Percentiles rank a stretch among this genome's conserved stretches.
Conservation (phyloP, 2,888 invertebrate genomes). For the Andrena bicolor region DNA sequence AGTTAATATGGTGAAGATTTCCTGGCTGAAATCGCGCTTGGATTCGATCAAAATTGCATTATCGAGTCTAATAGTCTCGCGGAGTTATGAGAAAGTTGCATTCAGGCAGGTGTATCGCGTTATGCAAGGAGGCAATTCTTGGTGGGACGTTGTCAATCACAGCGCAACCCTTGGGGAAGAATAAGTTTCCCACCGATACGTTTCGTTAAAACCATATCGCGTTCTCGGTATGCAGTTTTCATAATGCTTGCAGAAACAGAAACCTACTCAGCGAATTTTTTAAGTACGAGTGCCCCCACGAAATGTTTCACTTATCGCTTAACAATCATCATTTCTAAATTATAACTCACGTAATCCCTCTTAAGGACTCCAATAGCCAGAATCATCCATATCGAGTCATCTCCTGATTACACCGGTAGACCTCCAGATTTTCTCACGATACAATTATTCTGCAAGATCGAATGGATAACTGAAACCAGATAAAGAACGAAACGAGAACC, state of each 20-base stretch:
- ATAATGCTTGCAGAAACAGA: not conserved
- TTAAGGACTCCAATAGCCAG: not conserved
- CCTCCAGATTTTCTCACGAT: not conserved
- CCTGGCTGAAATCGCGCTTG: too few species aligned
- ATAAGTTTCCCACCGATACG: not conserved
- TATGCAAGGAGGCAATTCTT: conserved; percentile 3
- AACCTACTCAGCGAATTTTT: not conserved
- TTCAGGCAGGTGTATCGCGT: not conserved
- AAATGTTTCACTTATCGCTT: not conserved
- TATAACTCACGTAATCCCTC: not conserved
- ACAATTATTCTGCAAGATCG: not conserved
- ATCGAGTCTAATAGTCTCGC: too few species aligned
- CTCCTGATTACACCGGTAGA: not conserved
- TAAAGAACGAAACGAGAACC: not conserved
- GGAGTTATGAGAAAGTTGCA: not conserved
- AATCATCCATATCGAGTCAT: not conserved
- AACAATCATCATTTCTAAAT: not conserved
- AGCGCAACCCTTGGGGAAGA: not conserved
- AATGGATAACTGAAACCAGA: not conserved
- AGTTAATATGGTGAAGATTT: too few species aligned
- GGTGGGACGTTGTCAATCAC: not conserved
- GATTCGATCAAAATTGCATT: too few species aligned
- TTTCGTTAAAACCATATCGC: not conserved
- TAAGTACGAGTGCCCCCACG: not conserved
- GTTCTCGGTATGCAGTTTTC: not conserved